Conservation (phyloP, 2,797 vertebrate species). For the Bucorvus abyssinicus region DNA sequence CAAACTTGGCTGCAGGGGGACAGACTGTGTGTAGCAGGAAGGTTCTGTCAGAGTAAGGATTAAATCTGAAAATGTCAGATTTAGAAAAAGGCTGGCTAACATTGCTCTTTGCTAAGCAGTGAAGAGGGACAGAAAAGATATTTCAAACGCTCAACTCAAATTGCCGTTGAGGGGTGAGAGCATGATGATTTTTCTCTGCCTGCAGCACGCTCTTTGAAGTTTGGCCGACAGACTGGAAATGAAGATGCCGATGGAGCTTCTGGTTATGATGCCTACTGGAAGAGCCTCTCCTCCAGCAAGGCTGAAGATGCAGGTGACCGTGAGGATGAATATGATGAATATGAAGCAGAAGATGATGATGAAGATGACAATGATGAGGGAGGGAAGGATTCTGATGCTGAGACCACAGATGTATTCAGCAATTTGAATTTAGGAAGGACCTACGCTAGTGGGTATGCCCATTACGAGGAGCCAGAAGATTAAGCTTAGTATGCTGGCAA, state of each 20-base stretch:
- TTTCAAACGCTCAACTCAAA: neutral
- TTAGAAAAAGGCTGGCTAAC: neutral
- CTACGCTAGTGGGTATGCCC: constrained; percentile 83
- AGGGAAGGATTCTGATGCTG: constrained; percentile 80
- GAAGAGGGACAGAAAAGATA: neutral
- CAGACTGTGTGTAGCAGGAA: neutral
- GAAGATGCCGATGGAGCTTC: constrained; percentile 85
- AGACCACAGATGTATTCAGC: constrained; percentile 77
- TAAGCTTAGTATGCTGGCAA: constrained; percentile 4
- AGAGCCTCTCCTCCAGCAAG: constrained; percentile 82
- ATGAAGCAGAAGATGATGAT: constrained; percentile 82
- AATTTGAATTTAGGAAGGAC: constrained; percentile 84
- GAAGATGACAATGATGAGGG: constrained; percentile 83
- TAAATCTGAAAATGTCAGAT: neutral
- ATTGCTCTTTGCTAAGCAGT: neutral
- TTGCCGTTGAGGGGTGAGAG: neutral
- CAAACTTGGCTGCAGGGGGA: neutral
- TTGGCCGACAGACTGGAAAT: constrained; percentile 87
- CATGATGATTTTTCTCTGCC: neutral
- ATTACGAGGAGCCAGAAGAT: constrained; percentile 79
- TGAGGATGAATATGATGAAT: constrained; percentile 76
- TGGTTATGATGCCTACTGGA: constrained; percentile 92
- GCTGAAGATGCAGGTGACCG: constrained; percentile 61
- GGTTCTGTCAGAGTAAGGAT: neutral
- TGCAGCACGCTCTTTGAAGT: constrained; percentile 91